A percentile compares a stretch with the other conserved stretches of the same genome.
These are phyloP conservation scores for Coptotermes formosanus DNA, from an alignment of 1,140 invertebrate genomes.

Conservation along the genomic window DNA sequence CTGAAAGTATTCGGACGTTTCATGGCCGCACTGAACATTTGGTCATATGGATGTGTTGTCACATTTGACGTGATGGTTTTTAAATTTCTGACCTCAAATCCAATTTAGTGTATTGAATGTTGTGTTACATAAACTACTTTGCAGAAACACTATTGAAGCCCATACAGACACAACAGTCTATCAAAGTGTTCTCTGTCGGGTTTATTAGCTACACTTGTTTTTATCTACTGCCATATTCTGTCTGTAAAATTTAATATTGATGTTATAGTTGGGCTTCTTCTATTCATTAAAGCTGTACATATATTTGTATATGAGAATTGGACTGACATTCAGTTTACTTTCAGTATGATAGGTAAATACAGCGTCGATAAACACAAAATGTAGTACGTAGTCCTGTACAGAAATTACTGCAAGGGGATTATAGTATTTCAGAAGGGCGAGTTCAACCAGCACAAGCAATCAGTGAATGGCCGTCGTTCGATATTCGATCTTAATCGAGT, in stretches of 20 bases:
- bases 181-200: too few relatives aligned
- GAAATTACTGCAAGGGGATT: neutral
- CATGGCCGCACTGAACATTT: too few relatives aligned
- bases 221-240: neutral
- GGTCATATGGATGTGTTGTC: too few relatives aligned
- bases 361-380: neutral
- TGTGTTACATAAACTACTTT: too few relatives aligned
- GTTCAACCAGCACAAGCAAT: neutral
- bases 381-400: neutral
- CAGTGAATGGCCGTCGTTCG: neutral
- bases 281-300: neutral
- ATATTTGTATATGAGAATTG: neutral
- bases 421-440: neutral
- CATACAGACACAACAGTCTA: too few relatives aligned
- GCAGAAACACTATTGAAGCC: too few relatives aligned
- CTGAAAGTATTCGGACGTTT: too few relatives aligned
- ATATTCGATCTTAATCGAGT: slow-evolving; percentile 12
- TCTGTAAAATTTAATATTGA: neutral
- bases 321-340: neutral
- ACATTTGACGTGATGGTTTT: too few relatives aligned
- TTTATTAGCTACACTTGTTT: neutral
- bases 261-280: neutral
- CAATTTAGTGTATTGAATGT: too few relatives aligned
- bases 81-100: too few relatives aligned
- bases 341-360: neutral